Evolutionary conservation across 1,140 invertebrate genomes (phyloP).

Genomic region (Apis mellifera): DNA sequence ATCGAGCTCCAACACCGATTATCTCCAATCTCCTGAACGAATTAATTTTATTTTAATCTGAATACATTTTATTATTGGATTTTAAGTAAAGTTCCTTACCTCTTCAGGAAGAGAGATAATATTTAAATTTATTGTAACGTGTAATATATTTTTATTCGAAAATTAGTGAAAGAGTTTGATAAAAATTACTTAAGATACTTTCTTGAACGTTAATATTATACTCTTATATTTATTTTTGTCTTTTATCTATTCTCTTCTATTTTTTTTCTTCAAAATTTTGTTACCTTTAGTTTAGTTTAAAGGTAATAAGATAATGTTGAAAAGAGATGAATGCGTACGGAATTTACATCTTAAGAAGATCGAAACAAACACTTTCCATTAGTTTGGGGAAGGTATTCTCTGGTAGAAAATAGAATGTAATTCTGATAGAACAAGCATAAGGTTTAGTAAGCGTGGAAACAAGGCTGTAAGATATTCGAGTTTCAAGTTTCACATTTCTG

Average conservation of each 20-base stretch:
- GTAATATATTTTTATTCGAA: too few species aligned
- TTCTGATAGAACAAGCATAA: constrained; percentile 21
- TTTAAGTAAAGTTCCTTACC: too few species aligned
- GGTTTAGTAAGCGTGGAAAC: constrained; percentile 15
- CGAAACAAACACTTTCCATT: constrained; percentile 3
- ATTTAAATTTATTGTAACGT: too few species aligned
- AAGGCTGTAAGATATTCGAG: constrained; percentile 27
- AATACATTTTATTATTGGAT: too few species aligned
- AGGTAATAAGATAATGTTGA: not conserved
- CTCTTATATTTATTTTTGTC: too few species aligned
- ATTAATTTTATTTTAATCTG: not conserved
- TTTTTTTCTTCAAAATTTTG: too few species aligned
- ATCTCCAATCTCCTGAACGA: not conserved
- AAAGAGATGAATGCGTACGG: not conserved
- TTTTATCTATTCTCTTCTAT: too few species aligned
- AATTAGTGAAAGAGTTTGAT: too few species aligned
- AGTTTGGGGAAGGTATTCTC: not conserved
- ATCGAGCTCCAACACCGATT: not conserved
- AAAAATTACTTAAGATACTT: too few species aligned
- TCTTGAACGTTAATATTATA: too few species aligned
- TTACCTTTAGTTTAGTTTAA: not conserved
- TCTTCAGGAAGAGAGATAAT: too few species aligned
- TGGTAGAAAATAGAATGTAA: constrained; percentile 15
- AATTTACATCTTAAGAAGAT: not conserved
- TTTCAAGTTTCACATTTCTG: constrained; percentile 49